Conservation (phyloP, 2,113 vertebrate genomes). For the Macheiramphus alcinus region DNA sequence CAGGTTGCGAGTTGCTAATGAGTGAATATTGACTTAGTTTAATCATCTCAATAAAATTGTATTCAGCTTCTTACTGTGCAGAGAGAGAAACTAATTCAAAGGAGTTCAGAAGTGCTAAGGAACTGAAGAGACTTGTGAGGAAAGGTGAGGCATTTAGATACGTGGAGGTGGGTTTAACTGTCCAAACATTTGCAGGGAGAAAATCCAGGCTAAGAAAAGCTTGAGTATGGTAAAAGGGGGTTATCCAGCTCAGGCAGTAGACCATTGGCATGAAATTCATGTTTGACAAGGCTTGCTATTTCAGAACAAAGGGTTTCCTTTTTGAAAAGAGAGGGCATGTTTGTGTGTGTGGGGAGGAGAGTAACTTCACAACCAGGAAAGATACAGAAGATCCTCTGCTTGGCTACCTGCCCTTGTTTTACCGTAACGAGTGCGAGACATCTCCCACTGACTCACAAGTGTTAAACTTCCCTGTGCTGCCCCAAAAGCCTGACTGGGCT, state of each 20-base stretch:
- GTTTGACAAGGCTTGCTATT: not conserved
- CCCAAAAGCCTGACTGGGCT: not conserved
- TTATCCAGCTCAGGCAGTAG: not conserved
- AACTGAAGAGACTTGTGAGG: not conserved
- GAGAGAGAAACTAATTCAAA: not conserved
- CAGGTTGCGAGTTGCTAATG: not conserved
- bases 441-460: not conserved
- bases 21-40: not conserved
- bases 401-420: not conserved
- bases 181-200: not conserved
- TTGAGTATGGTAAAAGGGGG: not conserved
- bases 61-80: not conserved
- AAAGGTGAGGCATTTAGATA: not conserved
- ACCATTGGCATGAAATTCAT: not conserved
- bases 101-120: not conserved
- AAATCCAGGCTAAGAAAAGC: not conserved
- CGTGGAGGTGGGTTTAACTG: not conserved
- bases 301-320: not conserved
- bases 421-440: accelerated
- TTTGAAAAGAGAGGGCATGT: not conserved
- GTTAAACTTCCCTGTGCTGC: not conserved
- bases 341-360: not conserved
- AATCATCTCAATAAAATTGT: not conserved
- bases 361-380: not conserved
- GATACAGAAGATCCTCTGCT: not conserved